phyloP scores from a whole-genome alignment of 2,888 invertebrate genomes.

The Sylvicola cinctus region DNA sequence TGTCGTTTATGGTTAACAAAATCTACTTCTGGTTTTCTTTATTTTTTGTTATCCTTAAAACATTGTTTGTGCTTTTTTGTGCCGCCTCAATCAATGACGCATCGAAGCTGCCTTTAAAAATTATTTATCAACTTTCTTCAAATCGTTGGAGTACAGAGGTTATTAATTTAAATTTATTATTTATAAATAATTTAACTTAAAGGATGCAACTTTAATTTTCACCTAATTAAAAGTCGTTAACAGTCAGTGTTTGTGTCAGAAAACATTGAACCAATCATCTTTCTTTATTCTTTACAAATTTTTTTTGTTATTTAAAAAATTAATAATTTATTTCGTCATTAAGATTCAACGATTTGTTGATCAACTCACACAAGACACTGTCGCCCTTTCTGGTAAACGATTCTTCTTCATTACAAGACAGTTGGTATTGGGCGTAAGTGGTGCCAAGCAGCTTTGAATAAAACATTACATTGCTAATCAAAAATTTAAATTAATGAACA shows the following conservation, averaged over 20 bases:
- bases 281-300: no score
- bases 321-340: not conserved
- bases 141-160: slow-evolving; percentile 28
- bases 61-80: slow-evolving; percentile 31
- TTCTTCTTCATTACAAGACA: slow-evolving; percentile 22
- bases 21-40: slow-evolving; percentile 38
- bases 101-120: slow-evolving; percentile 23
- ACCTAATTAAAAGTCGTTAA: no score
- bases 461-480: no score
- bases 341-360: slow-evolving; percentile 22
- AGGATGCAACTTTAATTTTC: no score
- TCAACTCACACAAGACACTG: slow-evolving; percentile 19
- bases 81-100: slow-evolving; percentile 35
- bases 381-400: slow-evolving; percentile 23
- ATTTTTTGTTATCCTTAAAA: slow-evolving; percentile 30
- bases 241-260: no score
- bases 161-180: no score
- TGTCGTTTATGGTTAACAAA: no score
- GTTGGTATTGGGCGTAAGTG: slow-evolving; percentile 20
- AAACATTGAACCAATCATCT: no score
- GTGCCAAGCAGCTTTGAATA: no score
- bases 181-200: no score
- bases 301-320: no score
- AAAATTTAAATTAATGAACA: slow-evolving; percentile 5
- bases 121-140: slow-evolving; percentile 25